Percentiles rank a stretch among this genome's conserved stretches.
These are phyloP conservation scores for Rhabdornis inornatus DNA, from an alignment of 2,113 vertebrate species.

Conservation along the genomic window DNA sequence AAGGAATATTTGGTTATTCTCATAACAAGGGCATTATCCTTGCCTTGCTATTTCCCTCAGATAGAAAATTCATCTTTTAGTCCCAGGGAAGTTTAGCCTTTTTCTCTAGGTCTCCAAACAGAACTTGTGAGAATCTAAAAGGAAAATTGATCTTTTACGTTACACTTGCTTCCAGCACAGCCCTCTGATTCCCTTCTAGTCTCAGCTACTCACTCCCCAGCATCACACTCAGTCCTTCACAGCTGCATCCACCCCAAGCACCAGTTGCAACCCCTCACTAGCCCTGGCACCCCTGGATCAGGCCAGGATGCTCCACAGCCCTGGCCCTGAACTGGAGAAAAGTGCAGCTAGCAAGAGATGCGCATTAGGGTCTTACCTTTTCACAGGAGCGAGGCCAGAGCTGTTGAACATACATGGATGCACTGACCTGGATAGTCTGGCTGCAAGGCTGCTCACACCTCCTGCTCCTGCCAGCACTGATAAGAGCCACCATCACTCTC, in stretches of 20 bases:
- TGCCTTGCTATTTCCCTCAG: not conserved
- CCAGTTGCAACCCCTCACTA: not conserved
- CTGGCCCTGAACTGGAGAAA: not conserved
- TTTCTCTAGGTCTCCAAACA: not conserved
- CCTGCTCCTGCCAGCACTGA: fast-evolving
- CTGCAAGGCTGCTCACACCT: not conserved
- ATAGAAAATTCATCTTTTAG: not conserved
- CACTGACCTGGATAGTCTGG: not conserved
- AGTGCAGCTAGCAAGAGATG: fast-evolving
- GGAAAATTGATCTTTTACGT: not conserved
- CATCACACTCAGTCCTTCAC: not conserved
- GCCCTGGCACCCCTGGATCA: not conserved
- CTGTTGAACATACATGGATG: fast-evolving
- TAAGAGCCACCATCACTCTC: not conserved
- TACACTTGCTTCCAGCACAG: not conserved
- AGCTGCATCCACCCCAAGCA: not conserved
- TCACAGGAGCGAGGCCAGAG: not conserved
- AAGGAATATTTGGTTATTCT: constrained; percentile 17
- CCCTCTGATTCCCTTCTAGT: not conserved
- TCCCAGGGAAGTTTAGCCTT: not conserved
- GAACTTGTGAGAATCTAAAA: not conserved
- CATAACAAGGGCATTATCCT: not conserved
- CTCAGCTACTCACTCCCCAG: not conserved
- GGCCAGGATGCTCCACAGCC: not conserved
- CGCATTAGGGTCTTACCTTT: not conserved